Evolutionary conservation across 2,888 invertebrate genomes (phyloP), one percentile per base, ranked within the genome.

Genomic region (Chesias legatella): DNA sequence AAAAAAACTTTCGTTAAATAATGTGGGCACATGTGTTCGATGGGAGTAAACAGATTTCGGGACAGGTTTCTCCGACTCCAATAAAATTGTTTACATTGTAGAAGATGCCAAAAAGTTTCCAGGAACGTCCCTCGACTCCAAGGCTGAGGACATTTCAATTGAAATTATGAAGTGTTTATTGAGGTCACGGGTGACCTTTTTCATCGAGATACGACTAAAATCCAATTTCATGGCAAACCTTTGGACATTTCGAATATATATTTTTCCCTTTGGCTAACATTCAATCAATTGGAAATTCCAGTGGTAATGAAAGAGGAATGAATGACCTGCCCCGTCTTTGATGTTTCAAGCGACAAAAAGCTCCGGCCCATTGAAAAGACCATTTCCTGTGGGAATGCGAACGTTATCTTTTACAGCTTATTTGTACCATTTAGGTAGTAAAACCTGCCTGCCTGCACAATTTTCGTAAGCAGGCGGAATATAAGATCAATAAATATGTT

Each of bases 271-370:
- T 46, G 58, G 52, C 44, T 64, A 62, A 60, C 55, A 56, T 66
- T 67, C 64, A 65, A 69, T 68, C 61, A 60, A 63, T 69, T 64
- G 71, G 63, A 67, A 70, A 66, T 61, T 59, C 48, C 55, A 55
- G 54, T 53, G 58, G 58, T 66, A 67, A 70, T 67, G 63, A 68
- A 53, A 58, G 48, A 49, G 53, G 53, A 57, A 60, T 58, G 53
- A 56, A n/a, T n/a, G n/a, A n/a, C n/a, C n/a, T n/a, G n/a, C n/a
- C n/a, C 46, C 51, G 48, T 41, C 53, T 52, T 58, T 58, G 57
- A 51, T 51, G 56, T 53, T 34, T 52, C 51, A 50, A 43, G 51
- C 40, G 51, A 51, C 58, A 51, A 64, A 56, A 53, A 52, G 52
- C 48, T 55, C 51, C 40, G 45, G 48, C 41, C 34, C 44, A 61